Base-by-base conservation (phyloP, 1,140 invertebrate species). In the Leptinotarsa undecemlineata region DNA sequence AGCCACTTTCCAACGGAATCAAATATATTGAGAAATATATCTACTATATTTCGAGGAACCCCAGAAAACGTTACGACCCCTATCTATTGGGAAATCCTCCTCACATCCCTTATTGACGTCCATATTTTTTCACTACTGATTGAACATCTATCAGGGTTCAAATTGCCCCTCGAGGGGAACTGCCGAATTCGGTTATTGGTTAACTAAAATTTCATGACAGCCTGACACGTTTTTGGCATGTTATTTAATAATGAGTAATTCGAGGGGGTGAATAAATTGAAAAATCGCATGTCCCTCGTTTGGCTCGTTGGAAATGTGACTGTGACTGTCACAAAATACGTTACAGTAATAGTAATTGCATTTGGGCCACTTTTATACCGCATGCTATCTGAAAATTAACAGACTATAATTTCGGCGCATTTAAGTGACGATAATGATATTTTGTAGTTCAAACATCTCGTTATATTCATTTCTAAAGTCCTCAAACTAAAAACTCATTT, bases 241-340 rank as follows among this genome's bases (percentile, higher is more conserved):
- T 71, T 71, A 71, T 71, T 71, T 26, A 71, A 71, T 71, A 71
- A 71, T 71, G 69, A 60, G 51, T 71, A 61, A 71, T 71, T 71
- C 48, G 60, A 71, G 69, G 69, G 51, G 69, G 69, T 71, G 69
- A 57, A 71, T 71, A 71, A 71, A 71, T 71, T 71, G 69, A 71
- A 71, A 71, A 71, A 71, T 71, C 69, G 57, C n/a, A 21, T 61
- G 48, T 61, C 57, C 69, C 23, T 61, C 13, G 57, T 71, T 42
- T 15, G 15, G 17, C 60, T 71, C 48, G 48, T 57, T 51, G 20
- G 69, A 60, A 71, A 71, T 48, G 57, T 61, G 69, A 20, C 15
- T 60, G 57, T 42, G 69, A 15, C 51, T 61, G 23, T 19, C 57
- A 33, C 21, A 61, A 71, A 61, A 61, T 60, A 26, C 20, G 66